These are phyloP conservation scores for Danionella dracula DNA, from an alignment of 2,797 vertebrate species.

Conservation along the genomic window DNA sequence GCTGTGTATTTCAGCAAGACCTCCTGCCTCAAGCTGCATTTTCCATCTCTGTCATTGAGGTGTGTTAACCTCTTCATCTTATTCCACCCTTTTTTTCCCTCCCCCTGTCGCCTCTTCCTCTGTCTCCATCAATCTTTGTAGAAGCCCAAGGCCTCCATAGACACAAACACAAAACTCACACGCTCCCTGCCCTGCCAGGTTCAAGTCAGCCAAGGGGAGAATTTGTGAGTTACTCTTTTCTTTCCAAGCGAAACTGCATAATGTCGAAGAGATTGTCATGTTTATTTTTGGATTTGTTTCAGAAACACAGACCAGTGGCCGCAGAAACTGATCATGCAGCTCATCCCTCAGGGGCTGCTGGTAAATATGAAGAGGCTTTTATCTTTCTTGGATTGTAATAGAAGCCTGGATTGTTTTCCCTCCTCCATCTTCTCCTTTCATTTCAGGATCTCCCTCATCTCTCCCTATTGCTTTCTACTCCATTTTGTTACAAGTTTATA, in stretches of 20 bases:
- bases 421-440: no score
- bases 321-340: slow-evolving; percentile 92
- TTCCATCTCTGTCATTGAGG: slow-evolving; percentile 10
- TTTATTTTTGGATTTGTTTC: not conserved
- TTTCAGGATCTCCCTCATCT: no score
- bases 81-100: not conserved
- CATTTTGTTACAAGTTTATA: no score
- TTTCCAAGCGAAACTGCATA: not conserved
- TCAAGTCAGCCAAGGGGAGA: slow-evolving; percentile 89
- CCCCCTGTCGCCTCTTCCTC: not conserved
- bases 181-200: slow-evolving; percentile 90
- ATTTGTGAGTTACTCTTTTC: slow-evolving; percentile 75
- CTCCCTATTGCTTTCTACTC: no score
- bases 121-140: slow-evolving; percentile 52
- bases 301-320: slow-evolving; percentile 94
- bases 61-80: slow-evolving; percentile 25
- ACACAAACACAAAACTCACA: slow-evolving; percentile 82
- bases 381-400: no score
- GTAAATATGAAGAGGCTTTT: slow-evolving; percentile 56
- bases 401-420: no score
- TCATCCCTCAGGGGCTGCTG: slow-evolving; percentile 88
- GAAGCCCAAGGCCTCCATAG: slow-evolving; percentile 88
- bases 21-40: not conserved
- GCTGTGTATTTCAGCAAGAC: slow-evolving; percentile 30
- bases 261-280: not conserved